Evolutionary conservation across 2,797 vertebrate species (phyloP), one percentile per base, ranked within the genome.

Genomic region (Myoxocephalus aenaeus): DNA sequence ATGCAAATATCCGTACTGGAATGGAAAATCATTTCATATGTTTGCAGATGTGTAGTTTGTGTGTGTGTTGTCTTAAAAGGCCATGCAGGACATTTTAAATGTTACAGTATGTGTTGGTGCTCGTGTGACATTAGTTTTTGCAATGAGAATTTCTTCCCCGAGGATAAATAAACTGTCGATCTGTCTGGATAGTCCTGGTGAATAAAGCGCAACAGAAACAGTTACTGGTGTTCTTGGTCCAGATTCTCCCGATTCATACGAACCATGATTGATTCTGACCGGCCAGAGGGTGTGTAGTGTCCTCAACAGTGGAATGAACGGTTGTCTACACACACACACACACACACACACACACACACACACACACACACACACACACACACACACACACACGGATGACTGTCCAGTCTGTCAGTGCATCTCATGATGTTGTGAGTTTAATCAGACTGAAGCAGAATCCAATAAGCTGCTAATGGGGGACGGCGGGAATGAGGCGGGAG

Each of bases 351-450:
- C 42, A 25, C 54, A 25, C 53, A 11, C 34, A 40, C 58, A 61
- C 34, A 62, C 20, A 40, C 59, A 40, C n/a, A 25, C 62, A 46
- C 15, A 63, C 40, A 64, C 42, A 64, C 40, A 64, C 62, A 42
- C 38, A 59, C 11, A 36, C 57, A 36, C 18, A 40, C 58, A 40
- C 3, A 38, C 0, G 2, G 3, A 14, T 40, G 58, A 11, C 22
- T 61, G 42, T 64, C 42, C 20, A 44, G 42, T 65, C 1, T 64
- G 27, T 65, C 42, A 44, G 25, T 27, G 5, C 61, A 29, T 64
- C 40, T 65, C 62, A 65, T 42, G 63, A 65, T 48, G 63, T 46
- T 32, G 42, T 48, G 63, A 65, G 25, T 65, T 48, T 20, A 65
- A 48, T 65, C 63, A 48, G 62, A 48, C 25, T 32, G 62, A 65